Percentiles rank a stretch among this genome's conserved stretches.
These are phyloP conservation scores for Hucho hucho DNA, from an alignment of 2,113 vertebrate genomes.

Conservation along the genomic window DNA sequence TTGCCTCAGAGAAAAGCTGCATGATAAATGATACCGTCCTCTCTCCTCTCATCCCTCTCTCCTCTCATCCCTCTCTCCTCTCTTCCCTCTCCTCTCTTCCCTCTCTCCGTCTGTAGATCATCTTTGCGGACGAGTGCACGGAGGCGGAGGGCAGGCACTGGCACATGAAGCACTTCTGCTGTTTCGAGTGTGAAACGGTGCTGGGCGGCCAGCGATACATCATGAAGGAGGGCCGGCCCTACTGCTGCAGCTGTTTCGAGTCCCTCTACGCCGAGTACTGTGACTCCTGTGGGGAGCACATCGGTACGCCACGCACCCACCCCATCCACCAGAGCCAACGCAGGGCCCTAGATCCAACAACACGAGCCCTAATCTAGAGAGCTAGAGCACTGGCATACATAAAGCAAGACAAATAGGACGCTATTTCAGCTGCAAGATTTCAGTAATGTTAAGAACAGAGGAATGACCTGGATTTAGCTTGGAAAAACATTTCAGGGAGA, in stretches of 20 bases:
- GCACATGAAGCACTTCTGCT: conserved; percentile 99
- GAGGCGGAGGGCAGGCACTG: conserved; percentile 97
- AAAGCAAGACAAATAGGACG: not conserved
- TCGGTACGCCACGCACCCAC: conserved; percentile 76
- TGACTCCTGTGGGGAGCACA: conserved; percentile 95
- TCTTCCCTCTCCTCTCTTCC: conserved; percentile 22
- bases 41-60: conserved; percentile 21
- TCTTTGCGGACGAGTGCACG: conserved; percentile 96
- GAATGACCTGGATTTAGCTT: conserved; percentile 34
- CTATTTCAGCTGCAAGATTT: not conserved
- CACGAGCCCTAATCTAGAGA: too few species aligned
- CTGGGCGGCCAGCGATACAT: conserved; percentile 97
- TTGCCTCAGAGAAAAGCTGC: conserved; percentile 13
- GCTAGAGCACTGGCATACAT: not conserved
- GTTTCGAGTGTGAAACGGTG: conserved; percentile 94
- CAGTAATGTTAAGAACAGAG: not conserved
- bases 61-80: conserved; percentile 11
- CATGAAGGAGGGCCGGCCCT: conserved; percentile 97
- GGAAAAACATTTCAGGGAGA: not conserved
- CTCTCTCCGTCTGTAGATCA: conserved; percentile 79
- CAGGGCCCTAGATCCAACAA: not conserved
- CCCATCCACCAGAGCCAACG: not conserved
- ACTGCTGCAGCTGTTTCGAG: conserved; percentile 97
- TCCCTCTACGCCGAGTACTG: conserved; percentile 96
- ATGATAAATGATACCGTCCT: conserved; percentile 35